Conservation (phyloP, 37 sponge, comb jelly and placozoan genomes). For the Crambe crambe region DNA sequence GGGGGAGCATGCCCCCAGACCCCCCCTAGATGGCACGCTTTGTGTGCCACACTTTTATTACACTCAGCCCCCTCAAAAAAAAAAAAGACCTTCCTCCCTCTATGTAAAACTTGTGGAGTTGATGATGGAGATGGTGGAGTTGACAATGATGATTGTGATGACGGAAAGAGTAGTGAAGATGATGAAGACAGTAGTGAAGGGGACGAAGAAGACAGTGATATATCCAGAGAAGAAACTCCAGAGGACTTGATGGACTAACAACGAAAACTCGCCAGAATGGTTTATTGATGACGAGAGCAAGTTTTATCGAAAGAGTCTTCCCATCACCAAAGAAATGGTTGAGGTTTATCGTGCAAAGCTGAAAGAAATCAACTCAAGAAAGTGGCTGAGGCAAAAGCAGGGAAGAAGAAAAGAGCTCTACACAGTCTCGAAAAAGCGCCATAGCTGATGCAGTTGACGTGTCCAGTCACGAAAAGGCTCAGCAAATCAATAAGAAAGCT, state of each 20-base stretch:
- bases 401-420: slow-evolving; percentile 66
- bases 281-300: slow-evolving; percentile 87
- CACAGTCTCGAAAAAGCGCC: slow-evolving; percentile 52
- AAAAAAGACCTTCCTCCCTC: too few species aligned
- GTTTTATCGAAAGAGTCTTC: slow-evolving; percentile 80
- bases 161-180: slow-evolving; percentile 80
- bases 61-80: too few species aligned
- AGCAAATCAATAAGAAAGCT: slow-evolving; percentile 86
- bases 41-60: too few species aligned
- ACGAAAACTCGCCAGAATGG: slow-evolving; percentile 94
- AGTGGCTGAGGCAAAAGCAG: slow-evolving; percentile 94
- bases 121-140: too few species aligned
- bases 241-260: slow-evolving; percentile 85
- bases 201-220: too few species aligned
- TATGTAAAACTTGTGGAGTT: too few species aligned
- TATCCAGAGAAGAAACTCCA: too few species aligned
- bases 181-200: slow-evolving; percentile 81
- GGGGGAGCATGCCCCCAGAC: too few species aligned
- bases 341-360: slow-evolving; percentile 73
- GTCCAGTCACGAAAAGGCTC: slow-evolving; percentile 72
- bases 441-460: slow-evolving; percentile 71
- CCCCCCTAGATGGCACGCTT: too few species aligned
- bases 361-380: slow-evolving; percentile 96
- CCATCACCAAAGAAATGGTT: slow-evolving; percentile 93
- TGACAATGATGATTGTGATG: too few species aligned